Base-by-base conservation (phyloP, 2,888 invertebrate species). In the Electrophaes corylata region DNA sequence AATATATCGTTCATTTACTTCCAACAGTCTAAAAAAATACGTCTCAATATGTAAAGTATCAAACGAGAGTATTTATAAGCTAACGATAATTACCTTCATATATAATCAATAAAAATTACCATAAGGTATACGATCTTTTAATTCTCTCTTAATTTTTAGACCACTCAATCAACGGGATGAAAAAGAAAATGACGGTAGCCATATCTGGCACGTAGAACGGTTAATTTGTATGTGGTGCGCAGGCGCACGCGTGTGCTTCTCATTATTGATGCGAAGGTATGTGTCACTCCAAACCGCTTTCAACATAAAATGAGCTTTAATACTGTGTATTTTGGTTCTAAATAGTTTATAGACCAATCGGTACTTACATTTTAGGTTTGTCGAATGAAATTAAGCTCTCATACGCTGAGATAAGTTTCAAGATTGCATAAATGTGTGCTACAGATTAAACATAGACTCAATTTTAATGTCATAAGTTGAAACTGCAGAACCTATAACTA, bases 191-290 rank as follows among this genome's bases (percentile, higher is more conserved):
- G 65, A 68, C 63, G 46, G 57, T 55, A 50, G 46, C 69, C 64
- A 47, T 73, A 73, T 75, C 73, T 70, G 70, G 73, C 70, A 64
- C 65, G 67, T 69, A 67, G 71, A 78, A 75, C 72, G 69, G 69
- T 72, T 69, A 57, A 73, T 75, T 74, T 67, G 70, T 73, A 77
- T 75, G 71, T 67, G 43, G 48, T 75, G 75, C 71, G 73, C 76
- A 50, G 61, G 71, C 76, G 75, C 73, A 73, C 53, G 62, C 60
- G 66, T 67, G 55, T 62, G 69, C 60, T 63, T 65, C 64, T 68
- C 70, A 75, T 76, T 75, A 78, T 69, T 72, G 71, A 79, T 76
- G 79, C 58, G 60, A 64, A 20, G 33, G 11, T 11, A 14, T 44
- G 31, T 33, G 29, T 37, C 57, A 52, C 57, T 54, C 0, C 3